Evolutionary conservation across 2,888 invertebrate species (phyloP).

Genomic region (Odontocerum albicorne): DNA sequence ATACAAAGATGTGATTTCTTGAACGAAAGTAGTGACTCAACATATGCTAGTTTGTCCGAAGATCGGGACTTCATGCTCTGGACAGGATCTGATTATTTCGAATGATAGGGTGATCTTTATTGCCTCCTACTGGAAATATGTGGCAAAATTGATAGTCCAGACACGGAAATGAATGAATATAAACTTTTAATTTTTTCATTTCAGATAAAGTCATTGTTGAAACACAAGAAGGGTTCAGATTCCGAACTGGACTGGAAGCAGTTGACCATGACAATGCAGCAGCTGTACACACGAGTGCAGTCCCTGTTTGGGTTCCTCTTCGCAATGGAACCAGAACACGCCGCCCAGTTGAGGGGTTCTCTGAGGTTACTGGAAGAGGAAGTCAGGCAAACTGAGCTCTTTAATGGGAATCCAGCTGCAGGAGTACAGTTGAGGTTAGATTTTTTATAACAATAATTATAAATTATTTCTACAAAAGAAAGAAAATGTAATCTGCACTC

Average conservation of each 20-base stretch:
- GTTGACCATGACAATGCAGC: conserved; percentile 29
- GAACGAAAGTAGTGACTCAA: no score
- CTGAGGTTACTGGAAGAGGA: conserved; percentile 7
- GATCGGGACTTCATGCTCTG: no score
- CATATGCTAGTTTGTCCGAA: no score
- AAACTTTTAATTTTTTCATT: conserved; percentile 11
- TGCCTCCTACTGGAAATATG: no score
- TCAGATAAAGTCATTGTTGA: conserved; percentile 11
- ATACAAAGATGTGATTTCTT: no score
- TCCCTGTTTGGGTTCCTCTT: conserved; percentile 28
- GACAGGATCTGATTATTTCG: no score
- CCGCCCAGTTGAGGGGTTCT: no score
- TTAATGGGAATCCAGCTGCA: conserved; percentile 8
- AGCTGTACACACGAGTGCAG: conserved; percentile 26
- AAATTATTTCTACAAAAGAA: no score
- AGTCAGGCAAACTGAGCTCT: conserved; percentile 6
- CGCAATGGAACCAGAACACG: neutral
- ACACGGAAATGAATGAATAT: no score
- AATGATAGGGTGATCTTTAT: no score
- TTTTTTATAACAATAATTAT: neutral
- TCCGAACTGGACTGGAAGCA: conserved; percentile 26
- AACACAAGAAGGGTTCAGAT: conserved; percentile 7
- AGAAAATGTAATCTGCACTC: no score
- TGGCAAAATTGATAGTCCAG: no score
- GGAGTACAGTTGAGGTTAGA: conserved; percentile 5